phyloP scores from a whole-genome alignment of 2,888 invertebrate genomes.

The Hedychridium roseum region DNA sequence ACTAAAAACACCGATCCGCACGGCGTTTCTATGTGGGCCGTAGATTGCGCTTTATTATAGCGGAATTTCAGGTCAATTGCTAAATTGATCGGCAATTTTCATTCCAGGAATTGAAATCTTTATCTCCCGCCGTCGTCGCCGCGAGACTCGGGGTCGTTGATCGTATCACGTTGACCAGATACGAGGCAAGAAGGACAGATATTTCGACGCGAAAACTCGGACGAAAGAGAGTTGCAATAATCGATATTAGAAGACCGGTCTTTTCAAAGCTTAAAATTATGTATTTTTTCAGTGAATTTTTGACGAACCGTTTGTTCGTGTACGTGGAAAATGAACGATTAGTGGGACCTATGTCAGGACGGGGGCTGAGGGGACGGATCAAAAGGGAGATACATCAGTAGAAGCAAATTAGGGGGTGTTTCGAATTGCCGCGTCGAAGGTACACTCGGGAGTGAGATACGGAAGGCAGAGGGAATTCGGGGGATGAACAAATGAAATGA shows the following conservation, averaged over 20 bases:
- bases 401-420: conserved; percentile 61
- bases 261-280: too few species aligned
- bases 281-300: too few species aligned
- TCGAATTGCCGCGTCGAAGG: conserved; percentile 45
- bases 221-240: too few species aligned
- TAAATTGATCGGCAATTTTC: conserved; percentile 61
- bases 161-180: conserved; percentile 20
- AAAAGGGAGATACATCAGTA: conserved; percentile 44
- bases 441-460: conserved; percentile 42
- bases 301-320: too few species aligned
- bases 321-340: conserved; percentile 25
- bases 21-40: conserved; percentile 41
- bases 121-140: conserved; percentile 39
- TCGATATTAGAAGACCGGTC: too few species aligned
- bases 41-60: conserved; percentile 52
- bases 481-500: conserved; percentile 61
- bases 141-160: conserved; percentile 44
- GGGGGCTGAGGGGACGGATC: conserved; percentile 25
- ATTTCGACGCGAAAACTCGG: too few species aligned
- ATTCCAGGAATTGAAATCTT: conserved; percentile 60
- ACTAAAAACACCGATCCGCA: conserved; percentile 38
- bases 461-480: conserved; percentile 38
- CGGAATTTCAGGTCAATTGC: conserved; percentile 60
- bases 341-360: conserved; percentile 19
- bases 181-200: background rate